These are phyloP conservation scores for Botrylloides violaceus DNA, from an alignment of 23 tunicate species.

Conservation along the genomic window DNA sequence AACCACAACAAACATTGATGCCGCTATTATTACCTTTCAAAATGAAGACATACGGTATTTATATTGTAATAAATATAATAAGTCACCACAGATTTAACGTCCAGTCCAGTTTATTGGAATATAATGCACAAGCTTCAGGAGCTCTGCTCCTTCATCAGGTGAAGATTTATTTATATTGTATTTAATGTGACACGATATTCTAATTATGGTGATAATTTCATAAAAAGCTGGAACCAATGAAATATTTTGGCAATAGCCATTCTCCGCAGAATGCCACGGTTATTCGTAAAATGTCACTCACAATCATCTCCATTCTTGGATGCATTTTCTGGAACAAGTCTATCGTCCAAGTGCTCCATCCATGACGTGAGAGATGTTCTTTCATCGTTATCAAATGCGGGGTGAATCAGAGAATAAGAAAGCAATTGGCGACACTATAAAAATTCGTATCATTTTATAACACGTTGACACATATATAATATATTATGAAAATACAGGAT, in stretches of 20 bases:
- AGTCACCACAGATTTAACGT: too few species aligned
- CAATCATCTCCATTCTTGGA: not conserved
- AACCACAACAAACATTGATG: too few species aligned
- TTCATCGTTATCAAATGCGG: conserved; percentile 81
- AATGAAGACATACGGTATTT: too few species aligned
- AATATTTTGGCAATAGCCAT: conserved; percentile 32
- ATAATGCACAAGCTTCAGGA: too few species aligned
- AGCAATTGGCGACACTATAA: conserved; percentile 70
- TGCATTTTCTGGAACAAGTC: conserved; percentile 19
- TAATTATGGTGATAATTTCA: not conserved
- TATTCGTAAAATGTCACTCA: conserved; percentile 23
- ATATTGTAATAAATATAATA: too few species aligned
- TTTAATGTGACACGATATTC: too few species aligned
- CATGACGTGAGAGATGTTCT: conserved; percentile 62
- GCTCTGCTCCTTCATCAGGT: too few species aligned
- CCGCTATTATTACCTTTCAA: too few species aligned
- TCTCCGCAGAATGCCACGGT: conserved; percentile 29
- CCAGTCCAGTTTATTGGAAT: too few species aligned
- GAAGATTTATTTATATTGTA: too few species aligned
- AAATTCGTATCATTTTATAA: not conserved
- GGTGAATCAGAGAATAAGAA: conserved; percentile 89
- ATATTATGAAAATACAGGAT: not conserved
- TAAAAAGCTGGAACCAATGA: not conserved
- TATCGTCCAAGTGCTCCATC: conserved; percentile 67
- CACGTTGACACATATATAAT: not conserved